phyloP scores from a whole-genome alignment of 1,140 invertebrate species.

The Drosophila biarmipes region DNA sequence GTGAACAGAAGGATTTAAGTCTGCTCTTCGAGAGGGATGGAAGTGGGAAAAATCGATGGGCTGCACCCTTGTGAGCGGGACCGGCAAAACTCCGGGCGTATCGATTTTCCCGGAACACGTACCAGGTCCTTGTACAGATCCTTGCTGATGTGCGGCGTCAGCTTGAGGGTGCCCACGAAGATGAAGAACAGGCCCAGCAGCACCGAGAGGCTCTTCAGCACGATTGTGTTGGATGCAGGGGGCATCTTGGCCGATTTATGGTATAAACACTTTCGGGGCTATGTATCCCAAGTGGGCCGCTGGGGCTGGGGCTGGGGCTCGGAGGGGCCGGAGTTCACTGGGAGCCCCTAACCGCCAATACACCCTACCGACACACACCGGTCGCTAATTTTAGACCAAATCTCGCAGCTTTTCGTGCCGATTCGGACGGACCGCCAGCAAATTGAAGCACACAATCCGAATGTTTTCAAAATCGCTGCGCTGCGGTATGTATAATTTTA shows the following conservation, averaged over 20 bases:
- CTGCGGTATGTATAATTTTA: constrained; percentile 70
- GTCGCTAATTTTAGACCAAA: constrained; percentile 74
- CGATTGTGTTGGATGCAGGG: constrained; percentile 87
- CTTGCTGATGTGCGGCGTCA: constrained; percentile 95
- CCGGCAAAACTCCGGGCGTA: constrained; percentile 11
- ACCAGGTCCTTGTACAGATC: constrained; percentile 99
- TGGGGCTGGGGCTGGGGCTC: constrained; percentile 9
- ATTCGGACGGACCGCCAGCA: constrained; percentile 35
- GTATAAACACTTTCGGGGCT: constrained; percentile 30
- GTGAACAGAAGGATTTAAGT: neutral
- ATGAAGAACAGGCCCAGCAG: constrained; percentile 97
- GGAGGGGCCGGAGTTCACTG: constrained; percentile 23
- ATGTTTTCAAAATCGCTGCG: constrained; percentile 72
- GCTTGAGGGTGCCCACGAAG: constrained; percentile 96
- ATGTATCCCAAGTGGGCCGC: constrained; percentile 3
- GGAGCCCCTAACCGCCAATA: constrained; percentile 33
- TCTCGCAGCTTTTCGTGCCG: constrained; percentile 60
- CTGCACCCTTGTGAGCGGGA: constrained; percentile 2
- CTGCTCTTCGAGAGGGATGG: constrained; percentile 1
- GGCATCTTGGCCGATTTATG: constrained; percentile 63
- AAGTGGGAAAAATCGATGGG: constrained; percentile 50
- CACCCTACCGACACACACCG: constrained; percentile 75
- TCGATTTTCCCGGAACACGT: constrained; percentile 84
- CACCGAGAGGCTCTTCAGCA: constrained; percentile 95
- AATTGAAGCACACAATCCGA: constrained; percentile 65